Conservation (phyloP, 2,113 vertebrate genomes). For the Microcebus griseorufus region DNA sequence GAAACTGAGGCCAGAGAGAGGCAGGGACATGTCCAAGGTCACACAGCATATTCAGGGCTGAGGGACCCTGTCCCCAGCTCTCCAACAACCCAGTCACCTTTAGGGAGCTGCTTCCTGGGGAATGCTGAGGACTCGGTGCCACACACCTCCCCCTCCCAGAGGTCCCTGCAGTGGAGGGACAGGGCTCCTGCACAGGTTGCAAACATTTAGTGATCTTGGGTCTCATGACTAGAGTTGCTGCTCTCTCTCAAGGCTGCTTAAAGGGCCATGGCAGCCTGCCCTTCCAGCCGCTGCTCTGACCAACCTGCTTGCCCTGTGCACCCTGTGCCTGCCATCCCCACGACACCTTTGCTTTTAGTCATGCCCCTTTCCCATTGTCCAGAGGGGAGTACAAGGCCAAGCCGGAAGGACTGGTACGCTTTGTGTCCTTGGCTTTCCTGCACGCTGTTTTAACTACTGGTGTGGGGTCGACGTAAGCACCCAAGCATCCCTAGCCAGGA, state of each 20-base stretch:
- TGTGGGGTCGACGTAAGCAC: neutral
- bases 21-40: constrained; percentile 3
- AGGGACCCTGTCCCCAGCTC: neutral
- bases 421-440: neutral
- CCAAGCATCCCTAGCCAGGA: neutral
- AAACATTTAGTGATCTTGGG: neutral
- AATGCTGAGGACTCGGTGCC: neutral
- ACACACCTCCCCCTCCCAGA: neutral
- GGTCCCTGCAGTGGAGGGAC: neutral
- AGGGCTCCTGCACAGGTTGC: neutral
- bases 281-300: neutral
- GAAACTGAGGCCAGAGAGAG: neutral
- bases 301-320: neutral
- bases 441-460: neutral
- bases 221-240: constrained; percentile 32
- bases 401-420: neutral
- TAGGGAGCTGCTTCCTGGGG: neutral
- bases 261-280: neutral
- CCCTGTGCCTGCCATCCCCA: neutral
- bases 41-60: neutral
- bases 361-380: neutral
- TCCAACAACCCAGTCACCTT: neutral
- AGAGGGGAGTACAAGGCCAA: neutral
- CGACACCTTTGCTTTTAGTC: neutral
- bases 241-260: neutral